A percentile compares a stretch with the other conserved stretches of the same genome.
phyloP scores from a whole-genome alignment of 2,113 vertebrate genomes.

The Ceratotherium simum region DNA sequence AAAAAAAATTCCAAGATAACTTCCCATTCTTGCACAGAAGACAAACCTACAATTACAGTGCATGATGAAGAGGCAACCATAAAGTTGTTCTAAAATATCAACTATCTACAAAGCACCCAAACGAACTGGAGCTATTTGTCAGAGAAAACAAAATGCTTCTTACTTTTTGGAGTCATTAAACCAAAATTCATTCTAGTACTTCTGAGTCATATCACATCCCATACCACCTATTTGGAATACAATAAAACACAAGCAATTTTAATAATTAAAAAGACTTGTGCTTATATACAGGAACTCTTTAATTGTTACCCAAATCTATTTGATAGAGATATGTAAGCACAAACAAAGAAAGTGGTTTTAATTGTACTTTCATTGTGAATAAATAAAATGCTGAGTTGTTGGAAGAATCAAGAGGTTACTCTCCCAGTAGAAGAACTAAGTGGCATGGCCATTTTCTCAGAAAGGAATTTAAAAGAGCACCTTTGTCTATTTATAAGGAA shows the following conservation, averaged over 20 bases:
- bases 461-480: conserved; percentile 26
- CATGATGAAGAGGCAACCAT: conserved; percentile 35
- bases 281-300: conserved; percentile 23
- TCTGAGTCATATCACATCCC: conserved; percentile 68
- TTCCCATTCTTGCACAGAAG: not conserved
- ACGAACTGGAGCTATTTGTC: conserved; percentile 46
- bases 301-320: conserved; percentile 25
- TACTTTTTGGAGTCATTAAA: conserved; percentile 66
- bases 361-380: conserved; percentile 44
- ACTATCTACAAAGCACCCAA: not conserved
- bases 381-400: conserved; percentile 26
- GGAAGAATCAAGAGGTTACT: not conserved
- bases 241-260: conserved; percentile 63
- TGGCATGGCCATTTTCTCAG: conserved; percentile 3
- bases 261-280: conserved; percentile 73
- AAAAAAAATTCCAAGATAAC: conserved; percentile 26
- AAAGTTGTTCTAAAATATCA: conserved; percentile 53
- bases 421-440: not conserved
- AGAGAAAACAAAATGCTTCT: conserved; percentile 70
- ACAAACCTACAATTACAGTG: conserved; percentile 58
- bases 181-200: conserved; percentile 61
- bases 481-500: conserved; percentile 2
- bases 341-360: not conserved
- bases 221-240: conserved; percentile 61
- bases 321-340: conserved; percentile 12